Evolutionary conservation across 2,797 vertebrate species (phyloP), one percentile per base, ranked within the genome.

Genomic region (Erethizon dorsatum): DNA sequence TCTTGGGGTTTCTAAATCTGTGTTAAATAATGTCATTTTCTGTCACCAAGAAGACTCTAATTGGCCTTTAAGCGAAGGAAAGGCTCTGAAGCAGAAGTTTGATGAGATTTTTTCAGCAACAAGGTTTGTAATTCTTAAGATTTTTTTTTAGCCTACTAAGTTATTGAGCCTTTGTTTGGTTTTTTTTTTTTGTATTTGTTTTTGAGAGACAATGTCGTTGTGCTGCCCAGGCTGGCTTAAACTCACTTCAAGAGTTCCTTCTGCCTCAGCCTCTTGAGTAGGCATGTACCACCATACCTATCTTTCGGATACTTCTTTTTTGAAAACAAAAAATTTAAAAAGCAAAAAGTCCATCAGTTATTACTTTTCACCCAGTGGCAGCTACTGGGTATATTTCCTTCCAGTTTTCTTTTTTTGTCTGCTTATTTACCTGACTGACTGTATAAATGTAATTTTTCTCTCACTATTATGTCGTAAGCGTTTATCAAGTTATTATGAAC

Each of bases 21-120:
- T 99, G 85, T 98, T 99, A 73, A 99, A 99, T 98, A 99, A 99
- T 17, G 99, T 99, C 98, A 99, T 99, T 97, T 99, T 99, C 98
- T 99, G 99, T 97, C 99, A 99, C 97, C 99, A 99, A 99, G 99
- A 99, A 97, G 99, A 99, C 26, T 99, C 99, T 41, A 99, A 99
- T 98, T 99, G 99, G 99, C 99, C 99, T 0, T 98, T 99, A 37
- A 99, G 99, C 83, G 99, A 99, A 97, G 99, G 99, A 86, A 99
- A 99, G 97, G 99, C 99, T 80, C 99, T 99, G 95, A 99, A 99
- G 97, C 99, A 99, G 83, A 99, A 99, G 97, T 99, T 99, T 97
- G 99, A 99, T 99, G 99, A 99, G 86, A 99, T 99, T 97, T 99
- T 99, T 90, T 99, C 99, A 84, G 99, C 99, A 94, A 99, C 99